Base-by-base conservation (phyloP, 1,140 invertebrate species). In the Lerema accius region DNA sequence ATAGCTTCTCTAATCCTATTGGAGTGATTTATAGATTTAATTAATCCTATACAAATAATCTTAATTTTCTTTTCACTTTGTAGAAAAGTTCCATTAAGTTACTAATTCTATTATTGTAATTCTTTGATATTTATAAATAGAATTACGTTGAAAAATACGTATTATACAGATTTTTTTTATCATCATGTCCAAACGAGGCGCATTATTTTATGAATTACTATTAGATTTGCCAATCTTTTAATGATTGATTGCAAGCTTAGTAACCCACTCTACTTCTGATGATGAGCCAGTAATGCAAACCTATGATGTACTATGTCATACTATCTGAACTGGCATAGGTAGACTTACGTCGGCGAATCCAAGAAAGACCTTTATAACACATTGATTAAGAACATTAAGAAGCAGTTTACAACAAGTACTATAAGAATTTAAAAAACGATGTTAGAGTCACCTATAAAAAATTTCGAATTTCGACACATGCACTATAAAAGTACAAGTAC, bases 301-400 rank as follows among this genome's bases (percentile, higher is more conserved):
- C 5, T 46, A 28, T 49, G 46, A 56, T 58, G 39, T 26, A 16
- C 40, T 42, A 51, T 53, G 32, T 19, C 10, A 23, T 40, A 43
- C 26, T 58, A 45, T 46, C 40, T 32, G 40, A 58, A 45, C 53
- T 58, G 53, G 53, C 53, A 58, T 56, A 32, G 14, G 14, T 58
- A 17, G 15, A 58, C 53, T 58, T 58, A 58, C 53, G 26, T 13
- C 26, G 19, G 32, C 13, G 53, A 45, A 58, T 58, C 53, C 53
- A 58, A 58, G 53, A 45, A 58, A 58, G 53, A 58, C 53, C 53
- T 58, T 58, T 58, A 19, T 43, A 58, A 58, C 53, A 58, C 15
- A 55, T 58, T 58, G 17, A 58, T 32, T 45, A 58, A 45, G 26
- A 58, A 28, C 26, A 5, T 58, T 58, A 58, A 58, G 53, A 58